These are phyloP conservation scores for Paramisgurnus dabryanus DNA, from an alignment of 2,113 vertebrate species.

Conservation along the genomic window DNA sequence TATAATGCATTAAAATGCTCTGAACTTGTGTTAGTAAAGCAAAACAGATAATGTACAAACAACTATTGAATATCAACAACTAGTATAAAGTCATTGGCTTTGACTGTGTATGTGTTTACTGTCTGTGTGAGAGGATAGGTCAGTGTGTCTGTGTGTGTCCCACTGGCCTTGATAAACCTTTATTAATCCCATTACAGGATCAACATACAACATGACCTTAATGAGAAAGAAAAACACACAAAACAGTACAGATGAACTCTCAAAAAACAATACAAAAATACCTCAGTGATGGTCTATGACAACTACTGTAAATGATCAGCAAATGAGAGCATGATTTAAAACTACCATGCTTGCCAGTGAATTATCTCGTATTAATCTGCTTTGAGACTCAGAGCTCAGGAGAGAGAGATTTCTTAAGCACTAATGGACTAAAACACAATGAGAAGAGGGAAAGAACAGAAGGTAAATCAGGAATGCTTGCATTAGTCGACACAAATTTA, in stretches of 20 bases:
- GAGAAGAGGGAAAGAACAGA: neutral
- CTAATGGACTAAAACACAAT: neutral
- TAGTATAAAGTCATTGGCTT: neutral
- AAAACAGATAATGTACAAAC: neutral
- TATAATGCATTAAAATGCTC: neutral
- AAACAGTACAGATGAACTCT: neutral
- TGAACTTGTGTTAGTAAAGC: neutral
- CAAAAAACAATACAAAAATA: neutral
- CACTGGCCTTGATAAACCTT: constrained; percentile 43
- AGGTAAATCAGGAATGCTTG: neutral
- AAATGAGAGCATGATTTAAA: neutral
- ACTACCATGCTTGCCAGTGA: neutral
- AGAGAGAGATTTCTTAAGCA: constrained; percentile 10
- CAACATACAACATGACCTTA: neutral
- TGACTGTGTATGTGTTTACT: constrained; percentile 9
- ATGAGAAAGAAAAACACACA: neutral
- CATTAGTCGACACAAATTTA: neutral
- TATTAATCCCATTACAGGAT: constrained; percentile 38
- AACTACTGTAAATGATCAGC: too few species aligned
- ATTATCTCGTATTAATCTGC: neutral
- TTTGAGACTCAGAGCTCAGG: neutral
- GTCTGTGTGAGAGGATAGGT: neutral
- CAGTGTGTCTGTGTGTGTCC: constrained; percentile 7
- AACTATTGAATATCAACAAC: neutral
- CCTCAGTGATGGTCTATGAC: too few species aligned